These are phyloP conservation scores for Lamprotornis superbus DNA, from an alignment of 2,113 vertebrate genomes.

Conservation along the genomic window DNA sequence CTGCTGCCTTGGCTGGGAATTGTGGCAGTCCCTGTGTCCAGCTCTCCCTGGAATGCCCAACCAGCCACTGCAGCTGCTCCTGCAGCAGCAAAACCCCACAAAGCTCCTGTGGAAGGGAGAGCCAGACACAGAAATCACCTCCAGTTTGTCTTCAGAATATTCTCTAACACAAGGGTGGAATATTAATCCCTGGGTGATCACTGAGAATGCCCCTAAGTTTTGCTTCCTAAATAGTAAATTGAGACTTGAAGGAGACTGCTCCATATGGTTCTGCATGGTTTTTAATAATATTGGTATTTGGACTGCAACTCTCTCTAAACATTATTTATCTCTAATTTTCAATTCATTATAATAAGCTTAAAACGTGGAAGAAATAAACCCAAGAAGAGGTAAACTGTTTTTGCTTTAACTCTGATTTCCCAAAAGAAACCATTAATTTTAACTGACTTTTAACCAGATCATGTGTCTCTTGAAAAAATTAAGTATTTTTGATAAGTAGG, in stretches of 20 bases:
- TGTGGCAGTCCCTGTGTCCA: no score
- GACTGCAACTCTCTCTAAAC: background rate
- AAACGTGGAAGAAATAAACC: background rate
- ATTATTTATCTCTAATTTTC: background rate
- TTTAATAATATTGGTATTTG: background rate
- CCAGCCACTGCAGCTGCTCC: background rate
- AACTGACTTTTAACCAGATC: background rate
- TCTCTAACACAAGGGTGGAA: accelerated
- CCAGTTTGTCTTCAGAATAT: background rate
- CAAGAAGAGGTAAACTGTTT: background rate
- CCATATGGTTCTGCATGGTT: background rate
- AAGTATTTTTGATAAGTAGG: background rate
- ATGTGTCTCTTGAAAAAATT: background rate
- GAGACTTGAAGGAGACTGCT: background rate
- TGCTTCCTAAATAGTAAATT: background rate
- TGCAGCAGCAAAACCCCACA: background rate
- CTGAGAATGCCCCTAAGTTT: background rate
- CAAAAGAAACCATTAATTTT: background rate
- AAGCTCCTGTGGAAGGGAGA: background rate
- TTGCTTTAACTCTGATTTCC: background rate
- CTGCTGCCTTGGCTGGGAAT: background rate
- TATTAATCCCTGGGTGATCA: background rate
- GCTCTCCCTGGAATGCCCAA: background rate
- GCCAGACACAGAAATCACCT: background rate
- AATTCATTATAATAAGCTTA: background rate